A percentile compares a stretch with the other conserved stretches of the same genome.
phyloP scores from a whole-genome alignment of 2,797 vertebrate species.

The Podargus strigoides region DNA sequence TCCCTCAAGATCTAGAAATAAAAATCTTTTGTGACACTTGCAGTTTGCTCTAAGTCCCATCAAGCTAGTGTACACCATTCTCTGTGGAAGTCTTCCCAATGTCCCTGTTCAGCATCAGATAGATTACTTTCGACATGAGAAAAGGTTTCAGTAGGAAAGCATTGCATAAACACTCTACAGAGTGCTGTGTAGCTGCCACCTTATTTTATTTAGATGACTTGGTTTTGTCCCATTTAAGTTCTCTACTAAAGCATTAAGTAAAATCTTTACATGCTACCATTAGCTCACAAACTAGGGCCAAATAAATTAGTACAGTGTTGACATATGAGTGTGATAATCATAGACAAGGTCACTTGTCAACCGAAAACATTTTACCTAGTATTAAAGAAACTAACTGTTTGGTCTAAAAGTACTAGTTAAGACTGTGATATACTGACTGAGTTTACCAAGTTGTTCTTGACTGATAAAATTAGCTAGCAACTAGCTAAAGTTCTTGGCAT shows the following conservation, averaged over 20 bases:
- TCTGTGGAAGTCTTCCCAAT: not conserved
- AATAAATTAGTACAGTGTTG: not conserved
- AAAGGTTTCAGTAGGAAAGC: not conserved
- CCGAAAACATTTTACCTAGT: not conserved
- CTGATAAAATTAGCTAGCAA: not conserved
- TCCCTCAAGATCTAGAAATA: not conserved
- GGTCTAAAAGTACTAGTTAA: not conserved
- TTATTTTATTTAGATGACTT: not conserved
- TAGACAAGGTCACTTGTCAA: not conserved
- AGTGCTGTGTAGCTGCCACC: not conserved
- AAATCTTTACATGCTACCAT: not conserved
- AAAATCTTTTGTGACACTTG: not conserved
- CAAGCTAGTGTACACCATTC: not conserved
- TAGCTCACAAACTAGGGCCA: not conserved
- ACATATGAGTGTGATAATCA: not conserved
- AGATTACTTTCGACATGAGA: not conserved
- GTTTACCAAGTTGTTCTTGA: not conserved
- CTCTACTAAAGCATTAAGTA: not conserved
- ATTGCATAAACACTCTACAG: not conserved
- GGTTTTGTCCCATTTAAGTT: not conserved
- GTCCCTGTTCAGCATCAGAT: not conserved
- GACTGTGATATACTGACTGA: not conserved
- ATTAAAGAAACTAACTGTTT: not conserved
- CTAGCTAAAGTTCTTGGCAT: not conserved
- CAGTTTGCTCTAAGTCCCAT: not conserved